Conservation (phyloP, 2,797 vertebrate genomes). For the Ctenochaetus hawaiiensis region DNA sequence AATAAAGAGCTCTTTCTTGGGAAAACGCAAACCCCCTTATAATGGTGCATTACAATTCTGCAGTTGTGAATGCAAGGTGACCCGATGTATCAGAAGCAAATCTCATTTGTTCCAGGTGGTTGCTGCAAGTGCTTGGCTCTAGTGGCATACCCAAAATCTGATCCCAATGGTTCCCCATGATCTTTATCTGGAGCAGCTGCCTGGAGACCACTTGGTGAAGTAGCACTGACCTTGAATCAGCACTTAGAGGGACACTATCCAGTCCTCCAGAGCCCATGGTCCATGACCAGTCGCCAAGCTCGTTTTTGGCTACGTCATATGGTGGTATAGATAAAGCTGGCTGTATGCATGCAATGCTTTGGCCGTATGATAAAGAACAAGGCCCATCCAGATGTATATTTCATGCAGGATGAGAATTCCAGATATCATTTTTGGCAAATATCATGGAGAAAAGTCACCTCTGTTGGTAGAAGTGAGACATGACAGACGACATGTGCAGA, state of each 20-base stretch:
- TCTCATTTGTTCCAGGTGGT: conserved; percentile 34
- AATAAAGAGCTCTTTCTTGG: conserved; percentile 27
- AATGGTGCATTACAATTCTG: conserved; percentile 71
- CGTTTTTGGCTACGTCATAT: conserved; percentile 69
- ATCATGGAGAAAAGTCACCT: conserved; percentile 15
- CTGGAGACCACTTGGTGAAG: conserved; percentile 63
- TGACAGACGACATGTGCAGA: conserved; percentile 48
- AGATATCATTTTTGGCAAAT: conserved; percentile 8
- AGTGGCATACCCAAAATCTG: conserved; percentile 31
- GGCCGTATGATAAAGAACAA: conserved; percentile 25
- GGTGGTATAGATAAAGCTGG: conserved; percentile 40
- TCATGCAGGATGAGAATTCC: conserved; percentile 41
- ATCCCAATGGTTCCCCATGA: conserved; percentile 30
- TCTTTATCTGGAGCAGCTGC: conserved; percentile 46
- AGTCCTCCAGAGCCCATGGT: conserved; percentile 51
- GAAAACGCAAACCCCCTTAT: conserved; percentile 48
- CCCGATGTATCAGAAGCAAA: conserved; percentile 60
- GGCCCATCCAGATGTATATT: conserved; percentile 46
- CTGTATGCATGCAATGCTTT: conserved; percentile 35
- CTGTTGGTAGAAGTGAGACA: conserved; percentile 8
- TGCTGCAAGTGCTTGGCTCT: conserved; percentile 33
- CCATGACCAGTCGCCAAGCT: conserved; percentile 53
- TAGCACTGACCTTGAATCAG: conserved; percentile 82
- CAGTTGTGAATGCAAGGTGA: conserved; percentile 78
- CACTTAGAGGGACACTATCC: conserved; percentile 56